Evolutionary conservation across 2,797 vertebrate genomes (phyloP).

Genomic region (Myripristis jacobus): DNA sequence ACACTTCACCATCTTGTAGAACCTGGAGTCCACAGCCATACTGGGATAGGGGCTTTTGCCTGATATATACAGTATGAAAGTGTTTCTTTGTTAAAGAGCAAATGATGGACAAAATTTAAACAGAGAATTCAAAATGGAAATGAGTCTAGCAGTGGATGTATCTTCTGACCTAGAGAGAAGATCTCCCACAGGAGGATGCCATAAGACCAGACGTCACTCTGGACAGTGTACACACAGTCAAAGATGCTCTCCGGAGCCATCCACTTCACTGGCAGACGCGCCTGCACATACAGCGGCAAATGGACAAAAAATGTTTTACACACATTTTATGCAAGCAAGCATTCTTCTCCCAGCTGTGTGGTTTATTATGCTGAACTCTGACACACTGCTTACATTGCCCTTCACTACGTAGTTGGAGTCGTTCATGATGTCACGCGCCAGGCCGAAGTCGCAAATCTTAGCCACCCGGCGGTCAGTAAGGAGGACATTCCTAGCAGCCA

Average conservation of each 20-base stretch:
- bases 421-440: conserved; percentile 98
- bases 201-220: conserved; percentile 99
- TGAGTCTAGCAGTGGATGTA: background rate
- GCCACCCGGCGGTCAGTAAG: conserved; percentile 88
- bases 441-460: conserved; percentile 98
- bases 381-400: conserved; percentile 90
- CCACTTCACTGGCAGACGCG: conserved; percentile 98
- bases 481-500: conserved; percentile 96
- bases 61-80: conserved; percentile 50
- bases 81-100: background rate
- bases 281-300: conserved; percentile 79
- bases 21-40: conserved; percentile 93
- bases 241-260: conserved; percentile 99
- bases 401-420: conserved; percentile 98
- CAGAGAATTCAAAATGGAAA: background rate
- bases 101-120: background rate
- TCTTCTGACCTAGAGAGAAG: conserved; percentile 94
- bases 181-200: conserved; percentile 99
- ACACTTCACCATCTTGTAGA: conserved; percentile 96
- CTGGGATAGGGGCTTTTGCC: conserved; percentile 96
- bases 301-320: background rate
- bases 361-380: background rate
- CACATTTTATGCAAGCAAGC: too few species aligned
- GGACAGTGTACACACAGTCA: conserved; percentile 95
- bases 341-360: background rate